A percentile compares a stretch with the other conserved stretches of the same genome.
Evolutionary conservation across 2,888 invertebrate genomes (phyloP).

Genomic region (Nesidiocoris tenuis): DNA sequence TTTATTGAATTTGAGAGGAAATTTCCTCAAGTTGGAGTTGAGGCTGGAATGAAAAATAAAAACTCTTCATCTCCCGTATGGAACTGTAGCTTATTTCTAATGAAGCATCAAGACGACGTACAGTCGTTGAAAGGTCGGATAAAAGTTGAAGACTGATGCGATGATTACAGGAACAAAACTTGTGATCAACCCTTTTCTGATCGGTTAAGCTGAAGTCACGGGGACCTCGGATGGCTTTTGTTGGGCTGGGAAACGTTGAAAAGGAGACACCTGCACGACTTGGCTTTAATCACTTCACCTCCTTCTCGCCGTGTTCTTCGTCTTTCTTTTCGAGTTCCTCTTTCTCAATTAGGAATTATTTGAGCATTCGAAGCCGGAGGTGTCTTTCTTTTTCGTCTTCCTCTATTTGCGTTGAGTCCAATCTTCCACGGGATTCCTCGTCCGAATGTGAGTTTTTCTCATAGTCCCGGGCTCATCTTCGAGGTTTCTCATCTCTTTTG

Average conservation of each 20-base stretch:
- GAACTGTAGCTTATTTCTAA: too few species aligned
- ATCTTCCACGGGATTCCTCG: neutral
- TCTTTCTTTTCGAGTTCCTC: constrained; percentile 12
- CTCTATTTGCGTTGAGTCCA: neutral
- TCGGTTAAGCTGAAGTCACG: neutral
- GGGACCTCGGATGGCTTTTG: constrained; percentile 8
- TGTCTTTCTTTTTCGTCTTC: constrained; percentile 13
- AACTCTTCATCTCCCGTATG: too few species aligned
- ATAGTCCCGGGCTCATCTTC: neutral
- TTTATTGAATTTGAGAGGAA: too few species aligned
- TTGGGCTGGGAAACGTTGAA: constrained; percentile 19
- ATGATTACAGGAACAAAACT: constrained; percentile 42
- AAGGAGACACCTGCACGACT: constrained; percentile 44
- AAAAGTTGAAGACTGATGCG: constrained; percentile 34
- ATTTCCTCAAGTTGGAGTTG: too few species aligned
- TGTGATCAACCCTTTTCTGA: constrained; percentile 42
- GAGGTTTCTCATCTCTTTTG: constrained; percentile 8
- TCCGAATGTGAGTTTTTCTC: constrained; percentile 4
- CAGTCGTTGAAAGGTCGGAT: neutral
- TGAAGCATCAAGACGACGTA: too few species aligned
- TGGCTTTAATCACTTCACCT: constrained; percentile 39
- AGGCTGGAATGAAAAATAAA: too few species aligned
- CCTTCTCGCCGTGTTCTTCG: constrained; percentile 18
- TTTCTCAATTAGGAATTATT: constrained; percentile 46
- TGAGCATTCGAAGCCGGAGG: constrained; percentile 19